phyloP scores from a whole-genome alignment of 2,113 vertebrate species.

The Pteruthius melanotis region DNA sequence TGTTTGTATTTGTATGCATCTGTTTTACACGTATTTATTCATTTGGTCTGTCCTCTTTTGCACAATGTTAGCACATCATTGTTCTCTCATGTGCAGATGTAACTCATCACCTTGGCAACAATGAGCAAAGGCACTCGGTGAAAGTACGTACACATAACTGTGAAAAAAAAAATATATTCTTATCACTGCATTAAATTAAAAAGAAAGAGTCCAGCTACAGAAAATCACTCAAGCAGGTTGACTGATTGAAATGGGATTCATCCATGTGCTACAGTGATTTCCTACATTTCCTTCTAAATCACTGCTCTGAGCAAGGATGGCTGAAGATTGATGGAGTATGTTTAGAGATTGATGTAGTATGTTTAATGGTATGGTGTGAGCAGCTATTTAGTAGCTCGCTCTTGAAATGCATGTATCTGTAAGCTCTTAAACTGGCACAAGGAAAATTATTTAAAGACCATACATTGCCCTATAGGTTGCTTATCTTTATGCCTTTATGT shows the following conservation, averaged over 20 bases:
- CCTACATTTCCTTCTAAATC: background rate
- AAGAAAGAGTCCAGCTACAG: background rate
- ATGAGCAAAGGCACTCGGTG: background rate
- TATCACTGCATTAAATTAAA: background rate
- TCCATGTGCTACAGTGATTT: background rate
- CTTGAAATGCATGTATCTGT: background rate
- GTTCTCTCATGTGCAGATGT: background rate
- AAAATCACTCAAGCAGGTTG: background rate
- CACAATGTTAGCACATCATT: background rate
- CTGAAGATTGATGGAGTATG: background rate
- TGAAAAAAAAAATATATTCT: background rate
- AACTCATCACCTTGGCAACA: background rate
- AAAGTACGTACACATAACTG: background rate
- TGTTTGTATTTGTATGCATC: background rate
- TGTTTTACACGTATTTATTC: background rate
- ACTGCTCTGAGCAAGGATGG: background rate
- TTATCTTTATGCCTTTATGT: background rate
- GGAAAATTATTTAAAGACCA: background rate
- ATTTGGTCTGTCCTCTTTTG: background rate
- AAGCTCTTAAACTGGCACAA: background rate
- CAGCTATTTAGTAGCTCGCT: background rate
- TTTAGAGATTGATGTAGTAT: no score
- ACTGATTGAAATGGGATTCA: background rate
- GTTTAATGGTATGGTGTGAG: background rate
- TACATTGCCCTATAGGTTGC: background rate